Conservation (phyloP, 2,888 invertebrate genomes). For the Ecliptopera silaceata region DNA sequence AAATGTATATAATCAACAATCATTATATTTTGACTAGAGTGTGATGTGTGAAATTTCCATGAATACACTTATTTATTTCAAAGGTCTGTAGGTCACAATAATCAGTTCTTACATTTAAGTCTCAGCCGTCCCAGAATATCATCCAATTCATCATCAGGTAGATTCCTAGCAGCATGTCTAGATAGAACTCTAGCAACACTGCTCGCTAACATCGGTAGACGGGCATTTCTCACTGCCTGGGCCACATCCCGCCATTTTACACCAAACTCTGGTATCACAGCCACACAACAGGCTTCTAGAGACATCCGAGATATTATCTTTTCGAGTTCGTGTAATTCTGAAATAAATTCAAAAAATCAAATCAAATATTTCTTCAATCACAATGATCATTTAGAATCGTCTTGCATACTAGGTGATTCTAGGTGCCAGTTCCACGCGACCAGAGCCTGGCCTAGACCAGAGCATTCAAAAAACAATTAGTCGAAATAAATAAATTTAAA, state of each 20-base stretch:
- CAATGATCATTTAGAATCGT: too few relatives aligned
- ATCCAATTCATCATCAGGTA: slow-evolving; percentile 51
- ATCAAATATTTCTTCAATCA: too few relatives aligned
- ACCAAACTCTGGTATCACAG: slow-evolving; percentile 61
- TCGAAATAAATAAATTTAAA: too few relatives aligned
- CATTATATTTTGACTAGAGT: too few relatives aligned
- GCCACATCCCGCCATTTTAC: slow-evolving; percentile 59
- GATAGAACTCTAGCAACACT: slow-evolving; percentile 60
- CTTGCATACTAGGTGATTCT: too few relatives aligned
- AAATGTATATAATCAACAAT: too few relatives aligned
- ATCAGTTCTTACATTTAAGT: slow-evolving; percentile 52
- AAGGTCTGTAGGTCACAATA: neutral
- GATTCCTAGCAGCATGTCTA: slow-evolving; percentile 44
- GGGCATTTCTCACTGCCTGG: slow-evolving; percentile 48
- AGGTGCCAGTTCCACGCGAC: too few relatives aligned
- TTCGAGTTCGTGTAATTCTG: slow-evolving; percentile 58
- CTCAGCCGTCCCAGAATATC: slow-evolving; percentile 52
- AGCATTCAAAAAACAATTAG: too few relatives aligned
- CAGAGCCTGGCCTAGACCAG: too few relatives aligned
- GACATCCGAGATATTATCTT: slow-evolving; percentile 57
- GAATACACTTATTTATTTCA: too few relatives aligned
- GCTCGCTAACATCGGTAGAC: slow-evolving; percentile 57
- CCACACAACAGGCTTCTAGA: slow-evolving; percentile 49
- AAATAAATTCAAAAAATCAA: too few relatives aligned
- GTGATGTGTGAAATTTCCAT: too few relatives aligned